phyloP scores from a whole-genome alignment of 2,113 vertebrate species.

The Oncorhynchus nerka region DNA sequence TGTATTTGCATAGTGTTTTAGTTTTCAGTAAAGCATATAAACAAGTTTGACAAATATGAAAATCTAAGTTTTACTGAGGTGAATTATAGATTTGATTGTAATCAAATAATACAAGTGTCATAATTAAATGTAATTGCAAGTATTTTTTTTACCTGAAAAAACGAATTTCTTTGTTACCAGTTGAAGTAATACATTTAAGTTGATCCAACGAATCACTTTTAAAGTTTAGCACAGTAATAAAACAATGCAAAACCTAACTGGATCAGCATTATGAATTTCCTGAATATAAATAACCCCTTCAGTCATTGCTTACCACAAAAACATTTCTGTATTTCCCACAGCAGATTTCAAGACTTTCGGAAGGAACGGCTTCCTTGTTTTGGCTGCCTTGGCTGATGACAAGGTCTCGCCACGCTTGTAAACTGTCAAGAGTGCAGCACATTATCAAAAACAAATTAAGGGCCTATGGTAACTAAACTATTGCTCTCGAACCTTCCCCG shows the following conservation, averaged over 20 bases:
- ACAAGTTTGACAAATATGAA: neutral
- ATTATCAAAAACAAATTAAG: conserved; percentile 72
- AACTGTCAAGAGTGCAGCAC: conserved; percentile 54
- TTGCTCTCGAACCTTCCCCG: conserved; percentile 67
- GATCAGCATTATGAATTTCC: neutral
- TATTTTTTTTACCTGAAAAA: neutral
- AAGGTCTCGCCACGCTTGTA: conserved; percentile 52
- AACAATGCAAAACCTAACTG: neutral
- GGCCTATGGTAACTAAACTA: conserved; percentile 68
- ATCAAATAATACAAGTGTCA: neutral
- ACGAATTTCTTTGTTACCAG: neutral
- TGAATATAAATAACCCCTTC: neutral
- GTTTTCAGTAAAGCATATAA: neutral
- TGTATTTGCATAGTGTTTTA: neutral
- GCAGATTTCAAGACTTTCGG: neutral
- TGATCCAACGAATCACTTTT: neutral
- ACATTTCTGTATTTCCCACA: neutral
- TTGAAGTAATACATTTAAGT: neutral
- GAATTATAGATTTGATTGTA: neutral
- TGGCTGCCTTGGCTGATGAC: conserved; percentile 40
- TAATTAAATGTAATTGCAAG: neutral
- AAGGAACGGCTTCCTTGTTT: conserved; percentile 35
- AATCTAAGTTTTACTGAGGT: too few species aligned
- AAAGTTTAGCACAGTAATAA: neutral
- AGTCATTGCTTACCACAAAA: neutral